Evolutionary conservation across 2,113 vertebrate genomes (phyloP).

Genomic region (Acanthochromis polyacanthus): DNA sequence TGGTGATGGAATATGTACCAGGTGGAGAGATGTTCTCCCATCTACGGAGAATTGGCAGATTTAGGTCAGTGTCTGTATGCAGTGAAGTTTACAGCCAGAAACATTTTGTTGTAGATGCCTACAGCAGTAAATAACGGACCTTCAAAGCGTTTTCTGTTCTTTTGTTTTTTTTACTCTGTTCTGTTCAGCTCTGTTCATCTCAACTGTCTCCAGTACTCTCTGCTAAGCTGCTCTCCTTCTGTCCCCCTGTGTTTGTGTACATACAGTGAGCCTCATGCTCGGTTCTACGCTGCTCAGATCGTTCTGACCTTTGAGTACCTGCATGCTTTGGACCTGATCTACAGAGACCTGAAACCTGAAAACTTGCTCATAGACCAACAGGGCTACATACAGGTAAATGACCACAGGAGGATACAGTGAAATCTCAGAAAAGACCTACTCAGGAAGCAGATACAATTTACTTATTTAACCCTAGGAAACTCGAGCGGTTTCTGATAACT

Average conservation of each 20-base stretch:
- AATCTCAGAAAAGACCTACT: not conserved
- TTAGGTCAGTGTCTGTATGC: slow-evolving; percentile 84
- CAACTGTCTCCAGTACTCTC: not conserved
- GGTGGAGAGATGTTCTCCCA: slow-evolving; percentile 97
- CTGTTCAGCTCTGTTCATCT: not conserved
- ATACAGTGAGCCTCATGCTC: slow-evolving; percentile 78
- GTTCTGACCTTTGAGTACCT: slow-evolving; percentile 83
- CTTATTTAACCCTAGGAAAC: too few relatives aligned
- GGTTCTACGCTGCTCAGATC: slow-evolving; percentile 82
- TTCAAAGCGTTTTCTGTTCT: not conserved
- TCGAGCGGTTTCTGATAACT: too few relatives aligned
- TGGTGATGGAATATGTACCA: slow-evolving; percentile 95
- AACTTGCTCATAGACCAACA: slow-evolving; percentile 78
- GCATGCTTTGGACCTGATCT: slow-evolving; percentile 82
- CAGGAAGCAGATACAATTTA: too few relatives aligned
- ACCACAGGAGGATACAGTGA: not conserved
- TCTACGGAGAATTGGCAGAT: slow-evolving; percentile 92
- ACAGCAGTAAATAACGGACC: not conserved
- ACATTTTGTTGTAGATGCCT: not conserved
- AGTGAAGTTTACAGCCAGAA: not conserved
- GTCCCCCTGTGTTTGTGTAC: not conserved
- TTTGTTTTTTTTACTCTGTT: not conserved
- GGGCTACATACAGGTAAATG: slow-evolving; percentile 76
- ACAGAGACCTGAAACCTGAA: slow-evolving; percentile 83
- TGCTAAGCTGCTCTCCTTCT: not conserved